Evolutionary conservation across 2,888 invertebrate species (phyloP).

Genomic region (Pyrochroa serraticornis): DNA sequence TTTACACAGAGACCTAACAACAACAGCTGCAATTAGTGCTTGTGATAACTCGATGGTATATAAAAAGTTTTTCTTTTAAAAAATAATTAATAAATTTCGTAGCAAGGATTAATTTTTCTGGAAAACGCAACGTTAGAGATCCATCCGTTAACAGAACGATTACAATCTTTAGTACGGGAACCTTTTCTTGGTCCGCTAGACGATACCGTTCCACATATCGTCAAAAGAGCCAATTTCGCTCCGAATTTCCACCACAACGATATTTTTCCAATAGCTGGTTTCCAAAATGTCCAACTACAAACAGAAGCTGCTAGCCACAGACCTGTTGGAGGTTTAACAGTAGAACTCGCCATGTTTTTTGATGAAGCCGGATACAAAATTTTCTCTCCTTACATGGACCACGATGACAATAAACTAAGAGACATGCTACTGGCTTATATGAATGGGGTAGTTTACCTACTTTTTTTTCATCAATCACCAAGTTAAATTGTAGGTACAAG

Average conservation of each 20-base stretch:
- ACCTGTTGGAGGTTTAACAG: conserved; percentile 59
- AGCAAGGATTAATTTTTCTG: conserved; percentile 73
- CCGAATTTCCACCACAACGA: conserved; percentile 58
- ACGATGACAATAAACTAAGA: conserved; percentile 68
- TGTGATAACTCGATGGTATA: conserved; percentile 70
- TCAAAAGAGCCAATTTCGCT: conserved; percentile 63
- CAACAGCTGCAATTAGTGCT: conserved; percentile 71
- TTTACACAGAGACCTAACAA: conserved; percentile 64
- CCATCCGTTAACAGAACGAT: conserved; percentile 63
- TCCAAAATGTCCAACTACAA: conserved; percentile 13
- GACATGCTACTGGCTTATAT: conserved; percentile 81
- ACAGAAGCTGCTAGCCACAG: conserved; percentile 33
- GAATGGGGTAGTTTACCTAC: conserved; percentile 66
- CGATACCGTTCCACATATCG: conserved; percentile 61
- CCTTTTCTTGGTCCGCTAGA: conserved; percentile 26
- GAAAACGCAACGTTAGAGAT: conserved; percentile 74
- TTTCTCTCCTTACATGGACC: conserved; percentile 71
- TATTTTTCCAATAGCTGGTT: conserved; percentile 36
- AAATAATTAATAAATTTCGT: conserved; percentile 35
- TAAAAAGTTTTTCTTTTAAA: conserved; percentile 23
- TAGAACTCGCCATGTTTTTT: conserved; percentile 77
- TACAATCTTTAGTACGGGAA: conserved; percentile 49
- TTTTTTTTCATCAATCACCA: conserved; percentile 2
- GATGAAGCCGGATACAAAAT: conserved; percentile 75
- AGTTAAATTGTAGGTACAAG: conserved; percentile 67